Base-by-base conservation (phyloP, 2,888 invertebrate species). In the Coelinius sp. region DNA sequence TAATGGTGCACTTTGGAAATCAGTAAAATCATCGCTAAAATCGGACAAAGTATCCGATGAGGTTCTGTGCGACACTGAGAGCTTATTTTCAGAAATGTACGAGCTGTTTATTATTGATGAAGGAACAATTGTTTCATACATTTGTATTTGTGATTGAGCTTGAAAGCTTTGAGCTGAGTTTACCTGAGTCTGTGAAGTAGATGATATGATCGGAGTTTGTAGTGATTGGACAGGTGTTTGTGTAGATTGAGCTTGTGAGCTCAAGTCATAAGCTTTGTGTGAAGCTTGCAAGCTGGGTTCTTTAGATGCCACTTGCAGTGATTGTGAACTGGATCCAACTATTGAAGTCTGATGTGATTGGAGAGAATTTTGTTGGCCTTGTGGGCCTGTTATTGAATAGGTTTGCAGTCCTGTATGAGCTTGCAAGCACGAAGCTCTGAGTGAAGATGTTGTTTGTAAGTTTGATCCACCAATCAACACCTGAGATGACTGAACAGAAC, bases 1-100 rank as follows among this genome's bases (percentile, higher is more conserved):
- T 7, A 73, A 59, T 6, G 75, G 84, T 62, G 85, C 87, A 78
- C 89, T 89, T 79, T 90, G 89, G 75, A 90, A 90, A 27, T 90
- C 90, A 0, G 88, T 87, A 77, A 90, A 90, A 14, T 90, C 90
- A 75, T 89, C 89, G 49, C 68, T 79, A 0, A 76, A 73, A 63
- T 83, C 82, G 2, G 72, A 35, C 0, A 79, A 75, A 10, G 71
- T 73, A 53, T 70, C 70, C 4, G 35, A 31, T 41, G 52, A 8
- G 4, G 4, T 56, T 17, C 10, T 64, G 1, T 64, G 64, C 5
- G 44, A 22, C 2, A 44, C 24, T 7, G 63, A 63, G 1, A 38
- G 8, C n/a, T 27, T 62, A 17, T 22, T 52, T 27, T 67, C 71
- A 8, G 8, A 3, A 25, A 73, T 63, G n/a, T 71, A 73, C 22